Percentiles rank a stretch among this genome's conserved stretches.
These are phyloP conservation scores for Mesocentrotus franciscanus DNA, from an alignment of 53 echinoderm and acorn worm species.

Conservation along the genomic window DNA sequence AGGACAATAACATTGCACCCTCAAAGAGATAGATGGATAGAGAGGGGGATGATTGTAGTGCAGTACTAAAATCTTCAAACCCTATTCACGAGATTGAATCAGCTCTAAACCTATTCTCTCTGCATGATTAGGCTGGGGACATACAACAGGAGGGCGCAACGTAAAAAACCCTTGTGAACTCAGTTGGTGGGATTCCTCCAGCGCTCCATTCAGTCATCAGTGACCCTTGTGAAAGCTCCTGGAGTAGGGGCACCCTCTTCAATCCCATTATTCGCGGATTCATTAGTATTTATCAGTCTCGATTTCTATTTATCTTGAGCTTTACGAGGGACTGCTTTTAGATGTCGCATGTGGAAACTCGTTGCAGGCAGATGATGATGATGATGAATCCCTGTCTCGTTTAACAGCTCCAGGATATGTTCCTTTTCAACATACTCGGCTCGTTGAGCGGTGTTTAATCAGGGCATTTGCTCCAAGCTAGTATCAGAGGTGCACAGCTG, in stretches of 20 bases:
- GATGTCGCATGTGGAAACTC: not conserved
- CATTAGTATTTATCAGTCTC: slow-evolving; percentile 59
- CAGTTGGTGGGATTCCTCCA: slow-evolving; percentile 51
- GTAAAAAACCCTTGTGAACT: not conserved
- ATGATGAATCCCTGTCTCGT: not conserved
- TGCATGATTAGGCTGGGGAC: slow-evolving; percentile 27
- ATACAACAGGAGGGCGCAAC: slow-evolving; percentile 33
- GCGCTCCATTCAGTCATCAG: slow-evolving; percentile 1
- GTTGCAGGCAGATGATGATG: not conserved
- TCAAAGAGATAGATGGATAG: not conserved
- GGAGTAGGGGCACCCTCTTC: slow-evolving; percentile 5
- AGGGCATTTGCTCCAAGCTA: not conserved
- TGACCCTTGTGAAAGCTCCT: not conserved
- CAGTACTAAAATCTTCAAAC: slow-evolving; percentile 4
- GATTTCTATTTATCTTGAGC: slow-evolving; percentile 43
- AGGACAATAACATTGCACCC: slow-evolving; percentile 16
- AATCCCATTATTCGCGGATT: slow-evolving; percentile 31
- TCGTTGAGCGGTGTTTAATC: not conserved
- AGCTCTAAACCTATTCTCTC: slow-evolving; percentile 45
- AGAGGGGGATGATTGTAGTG: slow-evolving; percentile 1
- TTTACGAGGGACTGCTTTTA: not conserved
- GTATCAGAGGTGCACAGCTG: not conserved
- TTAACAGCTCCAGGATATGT: slow-evolving; percentile 17
- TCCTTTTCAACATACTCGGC: slow-evolving; percentile 22
- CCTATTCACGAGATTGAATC: slow-evolving; percentile 28